Base-by-base conservation (phyloP, 1,140 invertebrate genomes). In the Drosophila jambulina region DNA sequence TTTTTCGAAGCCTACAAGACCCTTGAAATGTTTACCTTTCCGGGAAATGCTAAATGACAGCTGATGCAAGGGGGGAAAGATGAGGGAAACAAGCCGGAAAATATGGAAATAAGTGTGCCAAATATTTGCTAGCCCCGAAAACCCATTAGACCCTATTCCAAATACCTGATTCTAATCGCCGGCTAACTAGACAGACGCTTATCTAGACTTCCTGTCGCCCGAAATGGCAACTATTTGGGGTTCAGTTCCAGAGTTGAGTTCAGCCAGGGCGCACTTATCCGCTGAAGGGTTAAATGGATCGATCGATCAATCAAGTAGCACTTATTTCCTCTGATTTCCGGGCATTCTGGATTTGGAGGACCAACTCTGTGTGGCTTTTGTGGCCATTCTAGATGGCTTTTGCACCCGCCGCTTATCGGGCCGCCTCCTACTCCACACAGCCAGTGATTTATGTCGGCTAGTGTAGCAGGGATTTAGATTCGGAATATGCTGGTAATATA, bases 301-400 rank as follows among this genome's bases (percentile, higher is more conserved):
- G 63, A 70, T 67, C 67, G 67, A 70, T 70, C 67, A 70, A 56
- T 70, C 62, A 69, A 38, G 5, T 68, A 29, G 48, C 67, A 70
- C 63, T 70, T 56, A 54, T 46, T 56, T 38, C 53, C 53, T 38
- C 4, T 3, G 34, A 38, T 56, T 56, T 56, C 34, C 53, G 53
- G 34, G 4, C 32, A 38, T n/a, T 53, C 2, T 17, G 53, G 32
- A 36, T 54, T 23, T 54, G 15, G 32, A 36, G 51, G 51, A 54
- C 19, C 51, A 36, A 7, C 32, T n/a, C n/a, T n/a, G n/a, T n/a
- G n/a, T 21, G 32, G 15, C 1, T 54, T 27, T n/a, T 25, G 21
- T 1, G 21, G 23, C 45, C 17, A 12, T 13, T 46, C 12, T 49
- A 17, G 46, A 29, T 23, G 27, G 23, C 21, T 53, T 53, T 17